Evolutionary conservation across 35 echinoderm and acorn worm genomes (phyloP), one percentile per base, ranked within the genome.

Genomic region (Heliocidaris tuberculata): DNA sequence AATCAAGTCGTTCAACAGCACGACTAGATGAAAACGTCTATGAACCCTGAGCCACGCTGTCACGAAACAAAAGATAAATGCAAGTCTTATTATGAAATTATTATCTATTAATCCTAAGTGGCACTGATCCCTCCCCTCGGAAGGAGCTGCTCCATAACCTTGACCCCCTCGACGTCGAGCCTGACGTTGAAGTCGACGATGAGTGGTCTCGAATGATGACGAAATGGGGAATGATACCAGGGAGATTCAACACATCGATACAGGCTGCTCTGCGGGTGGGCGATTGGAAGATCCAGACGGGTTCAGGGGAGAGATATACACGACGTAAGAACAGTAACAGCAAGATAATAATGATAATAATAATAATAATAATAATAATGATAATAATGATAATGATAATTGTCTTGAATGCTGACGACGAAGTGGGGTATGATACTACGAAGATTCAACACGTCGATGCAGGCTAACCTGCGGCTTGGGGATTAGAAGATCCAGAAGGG

Each of bases 401-500:
- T n/a, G 35, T 42, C 35, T 42, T 42, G 35, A 42, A 42, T 42
- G 35, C 35, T 42, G 35, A 42, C 35, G 35, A 3, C 35, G 35
- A 42, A 42, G 35, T 42, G 3, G 35, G 35, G 35, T 42, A 42
- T 42, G 35, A 42, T 42, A 42, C 35, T 42, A 3, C 70, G n/a
- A 85, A 49, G 54, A 8, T 97, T 95, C 86, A 89, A 95, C 32
- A 30, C 94, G 30, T 32, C 56, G 13, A 94, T 97, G 16, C 49
- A 65, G 47, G 96, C 96, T 17, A 94, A 94, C 32, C 93, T 97
- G 6, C 92, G 94, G 31, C 48, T 94, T 0, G 94, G 95, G 1
- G 95, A 97, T 31, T 97, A 94, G 96, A 97, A 97, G 88, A 85
- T 97, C 13, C 42, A 94, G 96, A 97, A 97, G 88, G 50, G 95